A percentile compares a stretch with the other conserved stretches of the same genome.
Evolutionary conservation across 2,113 vertebrate genomes (phyloP).

Genomic region (Geococcyx californianus): DNA sequence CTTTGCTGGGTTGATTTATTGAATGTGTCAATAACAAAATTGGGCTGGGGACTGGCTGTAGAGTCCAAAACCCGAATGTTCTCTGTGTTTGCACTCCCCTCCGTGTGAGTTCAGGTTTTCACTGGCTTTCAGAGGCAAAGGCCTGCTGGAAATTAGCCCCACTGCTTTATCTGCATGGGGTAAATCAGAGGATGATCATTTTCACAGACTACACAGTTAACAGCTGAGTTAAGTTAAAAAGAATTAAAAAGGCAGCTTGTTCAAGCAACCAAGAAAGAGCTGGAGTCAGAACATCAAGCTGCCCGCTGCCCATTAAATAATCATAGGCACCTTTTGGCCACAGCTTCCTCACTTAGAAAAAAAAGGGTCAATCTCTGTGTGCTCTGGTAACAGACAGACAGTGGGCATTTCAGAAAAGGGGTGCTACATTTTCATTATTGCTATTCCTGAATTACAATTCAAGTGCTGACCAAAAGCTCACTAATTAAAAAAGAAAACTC

Average conservation of each 20-base stretch:
- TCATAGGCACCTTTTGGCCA: background rate
- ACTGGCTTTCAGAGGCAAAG: background rate
- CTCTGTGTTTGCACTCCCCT: background rate
- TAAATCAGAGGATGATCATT: background rate
- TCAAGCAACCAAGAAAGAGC: background rate
- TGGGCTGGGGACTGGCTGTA: accelerated
- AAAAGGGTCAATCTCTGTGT: background rate
- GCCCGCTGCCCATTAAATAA: background rate
- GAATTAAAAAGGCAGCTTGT: background rate
- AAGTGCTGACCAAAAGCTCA: background rate
- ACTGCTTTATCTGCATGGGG: background rate
- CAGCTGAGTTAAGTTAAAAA: background rate
- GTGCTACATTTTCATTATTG: background rate
- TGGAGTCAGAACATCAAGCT: background rate
- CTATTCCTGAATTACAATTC: background rate
- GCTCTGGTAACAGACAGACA: background rate
- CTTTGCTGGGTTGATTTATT: conserved; percentile 1
- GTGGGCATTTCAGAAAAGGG: background rate
- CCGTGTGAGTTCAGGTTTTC: background rate
- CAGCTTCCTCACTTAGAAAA: background rate
- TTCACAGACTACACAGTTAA: background rate
- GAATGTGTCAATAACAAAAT: background rate
- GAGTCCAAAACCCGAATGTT: background rate
- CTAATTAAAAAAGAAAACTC: background rate
- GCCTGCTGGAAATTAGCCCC: background rate